Evolutionary conservation across 2,113 vertebrate species (phyloP).

Genomic region (Pipa parva): DNA sequence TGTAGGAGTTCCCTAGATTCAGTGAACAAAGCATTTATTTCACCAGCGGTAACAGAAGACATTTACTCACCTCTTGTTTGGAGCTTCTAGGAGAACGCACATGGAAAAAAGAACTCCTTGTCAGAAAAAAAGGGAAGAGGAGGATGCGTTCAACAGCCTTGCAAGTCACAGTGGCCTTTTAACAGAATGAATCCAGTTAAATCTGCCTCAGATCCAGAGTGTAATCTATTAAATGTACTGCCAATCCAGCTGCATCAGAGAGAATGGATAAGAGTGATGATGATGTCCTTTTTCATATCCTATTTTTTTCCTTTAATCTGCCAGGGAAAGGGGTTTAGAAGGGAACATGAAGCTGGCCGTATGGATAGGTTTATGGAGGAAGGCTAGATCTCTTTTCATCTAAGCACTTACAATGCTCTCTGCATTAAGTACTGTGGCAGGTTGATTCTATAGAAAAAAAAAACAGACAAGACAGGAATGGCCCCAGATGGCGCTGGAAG

Average conservation of each 20-base stretch:
- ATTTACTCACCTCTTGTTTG: neutral
- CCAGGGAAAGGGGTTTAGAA: constrained; percentile 41
- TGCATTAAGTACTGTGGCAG: neutral
- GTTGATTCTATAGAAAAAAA: constrained; percentile 2
- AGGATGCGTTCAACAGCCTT: neutral
- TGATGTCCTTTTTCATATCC: constrained; percentile 40
- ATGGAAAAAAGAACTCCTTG: neutral
- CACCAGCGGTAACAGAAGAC: too few species aligned
- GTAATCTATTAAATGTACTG: constrained; percentile 54
- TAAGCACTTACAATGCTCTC: constrained; percentile 18
- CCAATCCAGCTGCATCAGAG: constrained; percentile 47
- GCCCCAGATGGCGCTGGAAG: neutral
- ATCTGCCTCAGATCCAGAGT: constrained; percentile 42
- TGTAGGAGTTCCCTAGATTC: too few species aligned
- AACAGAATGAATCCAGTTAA: constrained; percentile 26
- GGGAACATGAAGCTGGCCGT: constrained; percentile 9
- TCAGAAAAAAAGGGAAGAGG: neutral
- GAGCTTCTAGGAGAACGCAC: neutral
- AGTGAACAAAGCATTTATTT: too few species aligned
- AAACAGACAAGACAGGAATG: neutral
- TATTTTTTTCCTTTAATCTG: constrained; percentile 24
- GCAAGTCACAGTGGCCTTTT: constrained; percentile 25
- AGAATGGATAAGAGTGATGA: constrained; percentile 20
- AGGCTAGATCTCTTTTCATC: neutral
- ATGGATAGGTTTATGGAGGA: constrained; percentile 10